Evolutionary conservation across 2,797 vertebrate species (phyloP).

Genomic region (Ataeniobius toweri): DNA sequence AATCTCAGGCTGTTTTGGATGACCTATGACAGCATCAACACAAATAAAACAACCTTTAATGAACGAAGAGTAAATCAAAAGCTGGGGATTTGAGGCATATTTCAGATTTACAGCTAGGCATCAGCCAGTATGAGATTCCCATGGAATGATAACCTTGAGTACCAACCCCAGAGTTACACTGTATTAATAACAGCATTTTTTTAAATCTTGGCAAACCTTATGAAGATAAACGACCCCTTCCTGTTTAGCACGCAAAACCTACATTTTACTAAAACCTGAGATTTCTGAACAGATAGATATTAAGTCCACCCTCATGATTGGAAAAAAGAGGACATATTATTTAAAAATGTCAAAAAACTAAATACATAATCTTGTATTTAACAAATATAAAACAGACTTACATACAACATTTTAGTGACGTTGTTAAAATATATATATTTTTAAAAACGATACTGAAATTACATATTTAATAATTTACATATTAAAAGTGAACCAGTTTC

Average conservation of each 20-base stretch:
- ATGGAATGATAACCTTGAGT: neutral
- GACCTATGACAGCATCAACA: constrained; percentile 7
- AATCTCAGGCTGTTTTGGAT: constrained; percentile 6
- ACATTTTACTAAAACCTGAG: neutral
- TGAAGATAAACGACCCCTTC: neutral
- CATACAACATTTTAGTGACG: neutral
- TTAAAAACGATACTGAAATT: too few relatives aligned
- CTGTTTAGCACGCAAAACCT: neutral
- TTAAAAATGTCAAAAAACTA: neutral
- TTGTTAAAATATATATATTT: too few relatives aligned
- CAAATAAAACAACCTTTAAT: neutral
- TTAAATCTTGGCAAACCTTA: neutral
- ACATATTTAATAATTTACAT: neutral
- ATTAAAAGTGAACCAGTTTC: too few relatives aligned
- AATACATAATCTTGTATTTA: neutral
- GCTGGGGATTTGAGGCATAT: neutral
- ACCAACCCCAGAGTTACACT: neutral
- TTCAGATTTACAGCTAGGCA: neutral
- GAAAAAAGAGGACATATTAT: neutral
- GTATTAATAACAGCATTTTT: neutral
- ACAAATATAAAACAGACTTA: neutral
- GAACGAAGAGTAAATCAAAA: constrained; percentile 1
- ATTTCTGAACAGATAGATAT: neutral
- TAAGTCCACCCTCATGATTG: neutral
- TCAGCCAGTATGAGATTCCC: neutral